phyloP scores from a whole-genome alignment of 2,797 vertebrate genomes.

The Thripadectes ignobilis region DNA sequence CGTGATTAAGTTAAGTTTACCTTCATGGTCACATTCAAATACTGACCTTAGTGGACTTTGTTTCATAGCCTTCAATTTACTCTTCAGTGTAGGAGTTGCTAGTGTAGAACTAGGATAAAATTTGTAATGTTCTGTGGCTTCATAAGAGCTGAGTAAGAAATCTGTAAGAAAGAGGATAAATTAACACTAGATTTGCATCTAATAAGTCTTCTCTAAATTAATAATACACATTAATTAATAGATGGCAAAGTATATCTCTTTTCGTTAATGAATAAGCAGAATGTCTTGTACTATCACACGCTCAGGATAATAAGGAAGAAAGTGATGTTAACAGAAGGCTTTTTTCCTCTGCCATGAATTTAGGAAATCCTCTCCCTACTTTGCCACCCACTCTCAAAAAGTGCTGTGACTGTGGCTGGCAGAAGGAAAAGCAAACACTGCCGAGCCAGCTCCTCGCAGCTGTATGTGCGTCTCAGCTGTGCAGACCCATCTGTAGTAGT shows the following conservation, averaged over 20 bases:
- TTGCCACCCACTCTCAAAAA: not conserved
- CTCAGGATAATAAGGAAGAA: not conserved
- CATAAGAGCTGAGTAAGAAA: not conserved
- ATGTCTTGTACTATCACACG: not conserved
- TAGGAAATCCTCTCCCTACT: constrained; percentile 30
- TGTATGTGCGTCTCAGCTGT: constrained; percentile 54
- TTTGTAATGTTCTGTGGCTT: not conserved
- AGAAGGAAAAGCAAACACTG: constrained; percentile 37
- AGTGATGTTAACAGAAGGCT: not conserved
- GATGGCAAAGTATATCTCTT: not conserved
- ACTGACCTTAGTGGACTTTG: not conserved
- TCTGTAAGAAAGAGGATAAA: not conserved
- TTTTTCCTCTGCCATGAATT: not conserved
- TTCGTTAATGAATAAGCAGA: not conserved
- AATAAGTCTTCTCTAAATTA: not conserved
- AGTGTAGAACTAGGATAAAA: not conserved
- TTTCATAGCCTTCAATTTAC: not conserved
- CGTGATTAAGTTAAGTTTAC: not conserved
- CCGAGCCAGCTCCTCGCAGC: constrained; percentile 18
- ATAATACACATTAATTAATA: not conserved
- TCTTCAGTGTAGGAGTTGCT: not conserved
- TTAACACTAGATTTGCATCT: not conserved
- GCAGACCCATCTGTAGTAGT: constrained; percentile 48
- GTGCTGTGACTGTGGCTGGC: constrained; percentile 9
- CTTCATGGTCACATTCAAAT: not conserved